Conservation (phyloP, 2,797 vertebrate genomes). For the Cottoperca gobio region DNA sequence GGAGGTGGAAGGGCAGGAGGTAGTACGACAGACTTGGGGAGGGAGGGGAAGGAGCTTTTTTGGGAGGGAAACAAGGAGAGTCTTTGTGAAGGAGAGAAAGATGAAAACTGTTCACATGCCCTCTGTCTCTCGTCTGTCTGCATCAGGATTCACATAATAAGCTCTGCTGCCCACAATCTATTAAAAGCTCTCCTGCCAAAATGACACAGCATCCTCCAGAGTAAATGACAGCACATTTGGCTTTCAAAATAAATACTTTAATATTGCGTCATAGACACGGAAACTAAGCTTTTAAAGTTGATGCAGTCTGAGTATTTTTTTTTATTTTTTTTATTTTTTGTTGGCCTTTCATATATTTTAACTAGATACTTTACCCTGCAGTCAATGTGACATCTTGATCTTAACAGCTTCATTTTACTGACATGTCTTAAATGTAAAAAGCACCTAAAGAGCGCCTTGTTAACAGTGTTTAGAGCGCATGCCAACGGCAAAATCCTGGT, state of each 20-base stretch:
- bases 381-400: background rate
- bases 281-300: background rate
- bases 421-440: background rate
- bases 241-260: background rate
- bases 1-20: slow-evolving; percentile 48
- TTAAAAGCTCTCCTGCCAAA: slow-evolving; percentile 33
- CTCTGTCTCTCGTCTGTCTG: slow-evolving; percentile 60
- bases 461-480: too few relatives aligned
- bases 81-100: slow-evolving; percentile 69
- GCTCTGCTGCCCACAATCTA: slow-evolving; percentile 31
- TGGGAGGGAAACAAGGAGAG: slow-evolving; percentile 55
- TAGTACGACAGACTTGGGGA: slow-evolving; percentile 45
- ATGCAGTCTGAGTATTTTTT: background rate
- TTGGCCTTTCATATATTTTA: background rate
- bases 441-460: too few relatives aligned
- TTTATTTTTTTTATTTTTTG: background rate
- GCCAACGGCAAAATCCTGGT: too few relatives aligned
- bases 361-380: slow-evolving; percentile 1
- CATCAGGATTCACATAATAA: slow-evolving; percentile 43
- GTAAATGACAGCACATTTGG: slow-evolving; percentile 13
- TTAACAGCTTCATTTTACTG: background rate
- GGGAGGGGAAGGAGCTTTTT: slow-evolving; percentile 41
- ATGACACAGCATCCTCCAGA: slow-evolving; percentile 19
- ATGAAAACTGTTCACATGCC: slow-evolving; percentile 69
- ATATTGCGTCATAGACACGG: background rate